Base-by-base conservation (phyloP, 2,797 vertebrate genomes). In the Cirrhinus molitorella region DNA sequence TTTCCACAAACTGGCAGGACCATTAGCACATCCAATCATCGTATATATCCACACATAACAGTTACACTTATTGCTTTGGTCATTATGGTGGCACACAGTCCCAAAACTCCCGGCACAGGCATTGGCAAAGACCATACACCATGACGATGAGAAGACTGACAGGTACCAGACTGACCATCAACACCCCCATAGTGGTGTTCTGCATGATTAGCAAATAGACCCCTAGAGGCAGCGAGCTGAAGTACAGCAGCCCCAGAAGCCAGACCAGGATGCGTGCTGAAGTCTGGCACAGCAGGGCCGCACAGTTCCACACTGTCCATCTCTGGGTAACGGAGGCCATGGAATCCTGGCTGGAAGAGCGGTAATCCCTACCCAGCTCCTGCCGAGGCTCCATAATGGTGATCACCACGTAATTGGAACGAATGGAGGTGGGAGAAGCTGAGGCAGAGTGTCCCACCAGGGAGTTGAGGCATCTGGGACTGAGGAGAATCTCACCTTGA, bases 161-260 rank as follows among this genome's bases (percentile, higher is more conserved):
- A 5, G 98, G 98, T 85, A 99, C 97, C 63, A 99, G 95, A 93
- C 97, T 98, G 88, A 99, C 96, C 88, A 99, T 96, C 89, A 99
- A 93, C 67, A 98, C 95, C 23, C 97, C 98, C 0, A 96, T 89
- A 34, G 95, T 96, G 40, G 97, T 96, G 89, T 96, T 96, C 93
- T 99, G 97, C 91, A 97, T 96, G 86, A 99, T 97, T 83, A 99
- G 95, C 89, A 99, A 94, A 93, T 99, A 99, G 77, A 99, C 96
- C 53, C 98, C 98, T 89, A 98, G 92, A 68, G 98, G 98, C 89
- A 99, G 92, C 14, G 98, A 99, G 91, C 97, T 97, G 85, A 99
- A 98, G 91, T 99, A 99, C 59, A 99, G 92, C 84, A 99, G 90
- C 3, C 97, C 97, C 71, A 99, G 93, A 85, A 98, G 88, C 97